A percentile compares a stretch with the other conserved stretches of the same genome.
phyloP scores from a whole-genome alignment of 2,797 vertebrate species.

The Todus mexicanus region DNA sequence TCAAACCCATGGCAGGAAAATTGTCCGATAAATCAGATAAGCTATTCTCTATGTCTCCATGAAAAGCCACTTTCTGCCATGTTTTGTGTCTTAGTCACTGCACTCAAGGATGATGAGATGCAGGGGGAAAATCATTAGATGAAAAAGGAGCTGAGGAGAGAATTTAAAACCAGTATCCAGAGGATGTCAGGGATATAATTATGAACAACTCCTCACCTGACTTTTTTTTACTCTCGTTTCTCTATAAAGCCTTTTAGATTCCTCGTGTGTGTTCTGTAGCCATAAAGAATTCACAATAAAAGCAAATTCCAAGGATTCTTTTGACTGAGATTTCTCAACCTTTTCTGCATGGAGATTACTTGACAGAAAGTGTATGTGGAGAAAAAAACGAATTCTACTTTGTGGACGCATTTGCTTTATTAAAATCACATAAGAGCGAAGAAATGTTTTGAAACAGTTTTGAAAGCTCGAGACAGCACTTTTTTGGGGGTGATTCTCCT shows the following conservation, averaged over 20 bases:
- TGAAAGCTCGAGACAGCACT: neutral
- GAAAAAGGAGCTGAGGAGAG: neutral
- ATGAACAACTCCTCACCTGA: neutral
- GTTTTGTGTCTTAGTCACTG: conserved; percentile 33
- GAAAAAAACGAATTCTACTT: neutral
- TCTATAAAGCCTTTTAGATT: neutral
- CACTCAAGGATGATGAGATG: conserved; percentile 13
- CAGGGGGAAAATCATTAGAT: conserved; percentile 6
- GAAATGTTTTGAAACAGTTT: neutral
- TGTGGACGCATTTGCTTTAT: neutral
- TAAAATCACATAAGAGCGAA: neutral
- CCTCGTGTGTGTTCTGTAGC: neutral
- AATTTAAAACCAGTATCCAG: conserved; percentile 29
- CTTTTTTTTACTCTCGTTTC: neutral
- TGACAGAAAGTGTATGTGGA: neutral
- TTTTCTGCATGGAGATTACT: neutral
- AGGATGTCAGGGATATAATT: neutral
- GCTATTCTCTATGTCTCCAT: conserved; percentile 2
- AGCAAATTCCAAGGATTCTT: neutral
- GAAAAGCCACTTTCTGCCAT: neutral
- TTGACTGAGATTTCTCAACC: neutral
- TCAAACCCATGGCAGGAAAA: conserved; percentile 22
- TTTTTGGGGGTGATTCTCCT: neutral
- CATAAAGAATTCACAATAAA: neutral
- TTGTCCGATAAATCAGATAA: conserved; percentile 48